These are phyloP conservation scores for Crenichthys baileyi DNA, from an alignment of 2,797 vertebrate species.

Conservation along the genomic window DNA sequence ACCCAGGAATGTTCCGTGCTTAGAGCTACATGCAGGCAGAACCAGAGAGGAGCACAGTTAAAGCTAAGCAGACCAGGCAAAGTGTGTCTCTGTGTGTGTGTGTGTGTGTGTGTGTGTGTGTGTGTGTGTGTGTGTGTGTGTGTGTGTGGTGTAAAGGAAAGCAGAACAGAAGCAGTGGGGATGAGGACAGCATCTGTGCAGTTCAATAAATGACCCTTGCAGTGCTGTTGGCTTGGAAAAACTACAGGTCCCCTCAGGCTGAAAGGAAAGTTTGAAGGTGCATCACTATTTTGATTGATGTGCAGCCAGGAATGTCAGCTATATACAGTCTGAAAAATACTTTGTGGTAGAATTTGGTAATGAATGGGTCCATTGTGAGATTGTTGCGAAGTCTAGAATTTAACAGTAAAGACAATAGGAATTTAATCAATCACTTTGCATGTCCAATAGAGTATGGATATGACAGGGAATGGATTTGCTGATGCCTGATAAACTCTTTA, in stretches of 20 bases:
- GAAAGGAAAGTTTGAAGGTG: conserved; percentile 39
- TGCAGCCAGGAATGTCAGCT: conserved; percentile 42
- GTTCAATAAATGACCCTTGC: conserved; percentile 50
- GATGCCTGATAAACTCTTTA: conserved; percentile 47
- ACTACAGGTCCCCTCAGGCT: conserved; percentile 47
- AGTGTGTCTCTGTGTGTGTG: conserved; percentile 10
- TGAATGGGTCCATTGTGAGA: conserved; percentile 27
- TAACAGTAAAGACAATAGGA: conserved; percentile 38
- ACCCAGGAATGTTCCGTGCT: conserved; percentile 64
- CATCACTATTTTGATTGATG: conserved; percentile 50
- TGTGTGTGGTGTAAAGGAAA: conserved; percentile 24
- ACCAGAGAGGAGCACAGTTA: conserved; percentile 45
- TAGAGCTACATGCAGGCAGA: conserved; percentile 53
- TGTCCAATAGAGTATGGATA: background rate
- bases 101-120: conserved; percentile 1
- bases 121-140: conserved; percentile 8
- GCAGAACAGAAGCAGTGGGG: conserved; percentile 57
- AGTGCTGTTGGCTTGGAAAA: conserved; percentile 44
- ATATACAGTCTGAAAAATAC: conserved; percentile 20
- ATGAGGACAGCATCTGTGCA: conserved; percentile 58
- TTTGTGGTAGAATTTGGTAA: conserved; percentile 48
- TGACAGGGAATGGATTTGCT: conserved; percentile 18
- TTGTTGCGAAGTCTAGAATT: conserved; percentile 24
- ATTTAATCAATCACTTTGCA: conserved; percentile 16
- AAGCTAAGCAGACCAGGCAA: conserved; percentile 55